phyloP scores from a whole-genome alignment of 2,888 invertebrate genomes.

The Timema cristinae region DNA sequence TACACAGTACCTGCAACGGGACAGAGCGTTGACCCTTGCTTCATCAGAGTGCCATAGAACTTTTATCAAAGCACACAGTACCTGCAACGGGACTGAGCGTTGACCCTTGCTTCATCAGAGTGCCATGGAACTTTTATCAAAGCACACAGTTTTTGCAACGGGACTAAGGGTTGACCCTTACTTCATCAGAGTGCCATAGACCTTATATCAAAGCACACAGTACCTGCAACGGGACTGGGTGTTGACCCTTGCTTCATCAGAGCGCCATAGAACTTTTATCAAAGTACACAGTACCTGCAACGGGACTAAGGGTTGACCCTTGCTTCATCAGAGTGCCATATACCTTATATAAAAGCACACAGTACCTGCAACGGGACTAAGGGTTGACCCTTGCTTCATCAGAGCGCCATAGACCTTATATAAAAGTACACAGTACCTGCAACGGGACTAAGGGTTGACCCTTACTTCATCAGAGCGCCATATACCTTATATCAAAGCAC shows the following conservation, averaged over 20 bases:
- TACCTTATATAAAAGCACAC: conserved; percentile 43
- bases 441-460: conserved; percentile 72
- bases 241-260: conserved; percentile 83
- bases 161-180: conserved; percentile 82
- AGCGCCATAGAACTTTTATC: conserved; percentile 70
- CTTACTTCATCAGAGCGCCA: conserved; percentile 83
- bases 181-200: conserved; percentile 81
- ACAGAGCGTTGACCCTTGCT: conserved; percentile 78
- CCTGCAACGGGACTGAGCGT: conserved; percentile 62
- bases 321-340: conserved; percentile 86
- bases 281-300: conserved; percentile 35
- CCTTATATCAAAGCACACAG: conserved; percentile 38
- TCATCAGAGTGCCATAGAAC: conserved; percentile 81
- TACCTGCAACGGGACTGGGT: conserved; percentile 58
- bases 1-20: conserved; percentile 49
- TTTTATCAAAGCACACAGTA: neutral
- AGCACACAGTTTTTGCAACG: conserved; percentile 38
- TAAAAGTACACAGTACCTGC: conserved; percentile 14
- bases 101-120: conserved; percentile 82
- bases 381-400: conserved; percentile 79
- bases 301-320: conserved; percentile 75
- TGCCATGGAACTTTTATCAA: conserved; percentile 65
- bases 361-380: conserved; percentile 57
- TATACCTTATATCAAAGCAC: conserved; percentile 54
- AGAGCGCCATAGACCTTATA: conserved; percentile 75